A percentile compares a stretch with the other conserved stretches of the same genome.
Conservation (phyloP, 2,797 vertebrate species). For the Adrianichthys oophorus region DNA sequence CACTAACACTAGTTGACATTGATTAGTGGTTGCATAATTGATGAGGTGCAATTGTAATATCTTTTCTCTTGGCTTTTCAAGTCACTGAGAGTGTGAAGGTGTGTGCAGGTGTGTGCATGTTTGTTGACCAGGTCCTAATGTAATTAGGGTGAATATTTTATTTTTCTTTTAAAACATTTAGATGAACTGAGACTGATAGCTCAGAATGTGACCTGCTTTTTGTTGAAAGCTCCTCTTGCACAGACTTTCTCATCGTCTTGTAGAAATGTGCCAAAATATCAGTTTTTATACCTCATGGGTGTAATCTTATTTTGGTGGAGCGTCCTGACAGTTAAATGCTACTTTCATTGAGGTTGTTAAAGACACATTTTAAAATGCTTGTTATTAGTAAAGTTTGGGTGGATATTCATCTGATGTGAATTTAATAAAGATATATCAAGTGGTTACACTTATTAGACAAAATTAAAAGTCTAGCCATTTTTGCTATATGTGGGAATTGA, state of each 20-base stretch:
- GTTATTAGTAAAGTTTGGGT: too few relatives aligned
- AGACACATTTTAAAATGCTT: too few relatives aligned
- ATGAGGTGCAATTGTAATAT: too few relatives aligned
- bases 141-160: slow-evolving; percentile 65
- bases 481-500: too few relatives aligned
- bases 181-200: slow-evolving; percentile 37
- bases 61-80: slow-evolving; percentile 25
- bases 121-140: slow-evolving; percentile 53
- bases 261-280: slow-evolving; percentile 8
- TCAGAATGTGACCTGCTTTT: slow-evolving; percentile 40
- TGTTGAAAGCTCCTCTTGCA: slow-evolving; percentile 3
- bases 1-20: too few relatives aligned
- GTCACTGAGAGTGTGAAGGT: slow-evolving; percentile 27
- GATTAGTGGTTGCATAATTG: too few relatives aligned
- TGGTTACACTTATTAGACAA: too few relatives aligned
- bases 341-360: neutral
- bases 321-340: slow-evolving; percentile 12
- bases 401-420: too few relatives aligned
- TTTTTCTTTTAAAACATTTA: slow-evolving; percentile 24
- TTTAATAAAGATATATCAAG: too few relatives aligned
- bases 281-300: slow-evolving; percentile 2
- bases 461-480: too few relatives aligned
- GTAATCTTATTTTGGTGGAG: slow-evolving; percentile 18
- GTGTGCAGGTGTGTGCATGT: slow-evolving; percentile 39
- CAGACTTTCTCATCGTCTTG: neutral